Evolutionary conservation across 2,797 vertebrate genomes (phyloP).

Genomic region (Coilia nasus): DNA sequence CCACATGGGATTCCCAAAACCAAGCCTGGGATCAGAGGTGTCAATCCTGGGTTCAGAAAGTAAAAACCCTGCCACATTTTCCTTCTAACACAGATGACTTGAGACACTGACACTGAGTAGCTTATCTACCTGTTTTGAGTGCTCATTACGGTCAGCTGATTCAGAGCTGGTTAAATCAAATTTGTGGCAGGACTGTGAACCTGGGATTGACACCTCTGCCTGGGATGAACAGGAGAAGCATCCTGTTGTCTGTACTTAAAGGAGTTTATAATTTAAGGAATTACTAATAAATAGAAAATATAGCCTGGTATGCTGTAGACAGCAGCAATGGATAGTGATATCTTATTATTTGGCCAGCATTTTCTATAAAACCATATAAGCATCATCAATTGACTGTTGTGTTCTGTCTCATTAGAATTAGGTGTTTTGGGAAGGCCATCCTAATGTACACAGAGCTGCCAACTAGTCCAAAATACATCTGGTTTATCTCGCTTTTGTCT

Average conservation of each 20-base stretch:
- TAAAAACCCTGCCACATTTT: no score
- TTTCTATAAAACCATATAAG: background rate
- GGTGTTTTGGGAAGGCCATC: conserved; percentile 16
- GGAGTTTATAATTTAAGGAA: background rate
- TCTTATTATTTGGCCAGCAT: background rate
- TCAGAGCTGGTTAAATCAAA: no score
- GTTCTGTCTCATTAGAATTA: background rate
- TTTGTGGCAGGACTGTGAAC: no score
- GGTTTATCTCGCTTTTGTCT: background rate
- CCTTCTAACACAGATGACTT: no score
- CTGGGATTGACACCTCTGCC: no score
- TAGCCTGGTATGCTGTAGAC: background rate
- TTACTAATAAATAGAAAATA: background rate
- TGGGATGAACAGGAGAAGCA: background rate
- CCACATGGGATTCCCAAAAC: conserved; percentile 54
- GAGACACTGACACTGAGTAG: no score
- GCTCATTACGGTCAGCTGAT: no score
- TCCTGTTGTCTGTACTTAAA: background rate
- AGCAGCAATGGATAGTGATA: background rate
- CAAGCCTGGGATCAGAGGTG: no score
- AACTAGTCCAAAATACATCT: background rate
- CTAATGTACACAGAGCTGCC: background rate
- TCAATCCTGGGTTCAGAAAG: no score
- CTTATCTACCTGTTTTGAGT: no score
- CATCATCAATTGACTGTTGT: background rate